Base-by-base conservation (phyloP, 2,113 vertebrate species). In the Psilopogon haemacephalus region DNA sequence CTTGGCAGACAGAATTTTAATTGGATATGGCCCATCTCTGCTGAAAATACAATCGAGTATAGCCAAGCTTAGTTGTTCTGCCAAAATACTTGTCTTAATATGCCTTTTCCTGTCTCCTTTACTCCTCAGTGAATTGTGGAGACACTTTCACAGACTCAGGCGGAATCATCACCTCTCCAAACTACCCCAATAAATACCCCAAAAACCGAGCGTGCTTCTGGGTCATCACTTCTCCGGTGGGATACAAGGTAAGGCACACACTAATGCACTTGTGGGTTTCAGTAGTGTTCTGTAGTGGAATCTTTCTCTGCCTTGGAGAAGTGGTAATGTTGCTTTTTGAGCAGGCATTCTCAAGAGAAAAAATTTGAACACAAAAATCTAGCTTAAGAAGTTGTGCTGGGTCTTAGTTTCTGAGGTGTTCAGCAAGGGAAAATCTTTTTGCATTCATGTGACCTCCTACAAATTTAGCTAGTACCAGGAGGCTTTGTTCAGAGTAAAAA, bases 71-170 rank as follows among this genome's bases (percentile, higher is more conserved):
- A n/a, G 54, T 73, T 59, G 44, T 89, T 27, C 63, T 73, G 67
- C 78, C 59, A 84, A 84, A 69, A 84, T 1, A 1, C 12, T 88
- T 18, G 33, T 38, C 9, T 68, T 77, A 88, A 88, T 48, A 48
- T 44, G 32, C 73, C 52, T 44, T 32, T 72, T 26, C 1, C 70
- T 76, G 83, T 55, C 48, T 82, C 44, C 71, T 91, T 65, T 80
- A 56, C 32, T 77, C 38, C 35, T 50, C 40, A 97, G 97, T 97
- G 86, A 96, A 94, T 75, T 97, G 97, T 83, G 97, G 97, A 44
- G 87, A 60, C 32, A 96, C 94, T 72, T 95, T 97, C 50, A 96
- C 42, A 42, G 81, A 64, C 30, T 58, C 85, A 46, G 77, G 50
- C 3, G 97, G 97, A 86, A 37, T 88, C 32, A 85, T 97, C 65